Evolutionary conservation across 92 coral and sea anemone genomes (phyloP).

Genomic region (Porites evermanni): DNA sequence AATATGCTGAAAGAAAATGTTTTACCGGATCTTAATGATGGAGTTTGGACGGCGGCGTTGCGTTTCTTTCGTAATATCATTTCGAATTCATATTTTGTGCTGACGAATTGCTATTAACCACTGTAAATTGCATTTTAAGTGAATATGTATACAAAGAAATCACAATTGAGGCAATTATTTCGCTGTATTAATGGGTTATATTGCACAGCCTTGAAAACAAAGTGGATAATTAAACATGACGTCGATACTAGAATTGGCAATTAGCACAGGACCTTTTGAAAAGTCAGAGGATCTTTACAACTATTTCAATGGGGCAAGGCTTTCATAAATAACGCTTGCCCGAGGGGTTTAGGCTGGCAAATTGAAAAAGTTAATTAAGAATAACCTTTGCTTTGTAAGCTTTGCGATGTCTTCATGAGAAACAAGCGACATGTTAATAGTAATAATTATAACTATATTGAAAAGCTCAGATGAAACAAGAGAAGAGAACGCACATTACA

Average conservation of each 20-base stretch:
- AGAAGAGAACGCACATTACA: not conserved
- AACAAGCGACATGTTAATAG: not conserved
- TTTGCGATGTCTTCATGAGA: not conserved
- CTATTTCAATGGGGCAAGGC: slow-evolving; percentile 38
- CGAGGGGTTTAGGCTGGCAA: slow-evolving; percentile 51
- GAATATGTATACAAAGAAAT: slow-evolving; percentile 76
- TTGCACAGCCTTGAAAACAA: slow-evolving; percentile 68
- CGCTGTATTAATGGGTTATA: slow-evolving; percentile 71
- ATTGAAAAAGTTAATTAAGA: slow-evolving; percentile 65
- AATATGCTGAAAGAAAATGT: slow-evolving; percentile 27
- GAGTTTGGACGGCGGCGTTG: slow-evolving; percentile 2
- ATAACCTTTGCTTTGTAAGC: slow-evolving; percentile 49
- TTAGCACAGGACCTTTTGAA: slow-evolving; percentile 48
- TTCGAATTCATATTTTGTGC: slow-evolving; percentile 35
- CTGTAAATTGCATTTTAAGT: slow-evolving; percentile 79
- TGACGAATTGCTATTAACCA: slow-evolving; percentile 45
- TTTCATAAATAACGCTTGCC: slow-evolving; percentile 50
- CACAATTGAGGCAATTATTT: slow-evolving; percentile 81
- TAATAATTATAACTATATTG: not conserved
- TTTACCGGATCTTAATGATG: slow-evolving; percentile 19
- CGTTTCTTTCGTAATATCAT: not conserved
- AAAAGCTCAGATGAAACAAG: not conserved
- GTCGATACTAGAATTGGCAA: slow-evolving; percentile 69
- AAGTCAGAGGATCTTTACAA: slow-evolving; percentile 34
- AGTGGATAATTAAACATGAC: slow-evolving; percentile 75